Conservation (phyloP, 1,140 invertebrate genomes). For the Calycopis cecrops region DNA sequence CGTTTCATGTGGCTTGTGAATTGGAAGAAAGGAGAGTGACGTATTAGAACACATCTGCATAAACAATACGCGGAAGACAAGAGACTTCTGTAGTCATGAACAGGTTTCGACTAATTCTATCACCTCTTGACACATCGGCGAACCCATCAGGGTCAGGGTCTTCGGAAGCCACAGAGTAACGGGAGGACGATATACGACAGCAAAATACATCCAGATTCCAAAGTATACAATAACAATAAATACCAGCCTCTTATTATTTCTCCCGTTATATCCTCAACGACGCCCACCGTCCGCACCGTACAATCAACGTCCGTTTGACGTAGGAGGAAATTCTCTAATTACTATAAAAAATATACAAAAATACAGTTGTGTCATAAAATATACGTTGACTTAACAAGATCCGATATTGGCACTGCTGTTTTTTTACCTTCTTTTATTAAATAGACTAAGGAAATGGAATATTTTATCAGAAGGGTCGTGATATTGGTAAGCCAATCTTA, state of each 20-base stretch:
- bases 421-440: constrained; percentile 8
- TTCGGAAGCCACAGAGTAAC: background rate
- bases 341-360: background rate
- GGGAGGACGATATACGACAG: background rate
- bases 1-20: no score
- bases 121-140: no score
- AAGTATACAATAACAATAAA: constrained; percentile 1
- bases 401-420: background rate
- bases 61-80: no score
- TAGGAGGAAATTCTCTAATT: constrained; percentile 1
- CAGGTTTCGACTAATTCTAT: no score
- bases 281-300: constrained; percentile 6
- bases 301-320: background rate
- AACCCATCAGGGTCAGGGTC: no score
- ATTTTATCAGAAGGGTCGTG: constrained; percentile 12
- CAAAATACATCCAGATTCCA: no score
- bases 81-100: no score
- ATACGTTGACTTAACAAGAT: constrained; percentile 2
- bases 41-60: no score
- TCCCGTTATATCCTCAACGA: background rate
- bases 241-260: constrained; percentile 3
- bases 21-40: no score
- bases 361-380: constrained; percentile 4
- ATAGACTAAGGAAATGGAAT: constrained; percentile 9
- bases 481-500: constrained; percentile 4